A percentile compares a stretch with the other conserved stretches of the same genome.
Conservation (phyloP, 2,113 vertebrate genomes). For the Hemichromis elongatus region DNA sequence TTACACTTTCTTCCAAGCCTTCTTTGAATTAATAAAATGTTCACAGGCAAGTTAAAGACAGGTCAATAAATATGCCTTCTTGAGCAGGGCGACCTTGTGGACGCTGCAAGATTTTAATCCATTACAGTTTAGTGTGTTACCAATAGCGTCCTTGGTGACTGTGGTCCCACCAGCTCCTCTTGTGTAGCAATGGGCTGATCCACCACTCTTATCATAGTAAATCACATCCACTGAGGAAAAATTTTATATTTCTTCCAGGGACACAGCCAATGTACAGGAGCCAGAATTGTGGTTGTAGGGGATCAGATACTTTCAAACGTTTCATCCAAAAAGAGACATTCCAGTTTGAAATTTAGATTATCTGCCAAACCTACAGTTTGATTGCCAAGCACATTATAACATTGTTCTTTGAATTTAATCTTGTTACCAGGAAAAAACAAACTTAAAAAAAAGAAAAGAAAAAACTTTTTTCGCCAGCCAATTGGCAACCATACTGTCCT, state of each 20-base stretch:
- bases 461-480: fast-evolving
- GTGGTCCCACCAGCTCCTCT: not conserved
- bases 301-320: not conserved
- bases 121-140: not conserved
- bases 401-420: not conserved
- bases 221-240: not conserved
- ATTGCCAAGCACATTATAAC: not conserved
- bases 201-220: too few species aligned
- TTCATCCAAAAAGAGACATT: not conserved
- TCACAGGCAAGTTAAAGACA: not conserved
- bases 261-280: not conserved
- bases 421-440: not conserved
- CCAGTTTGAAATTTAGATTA: not conserved
- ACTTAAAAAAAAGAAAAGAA: not conserved
- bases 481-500: not conserved
- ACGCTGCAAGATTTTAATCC: too few species aligned
- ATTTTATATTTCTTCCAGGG: not conserved
- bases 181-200: not conserved
- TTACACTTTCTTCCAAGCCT: not conserved
- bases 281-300: not conserved
- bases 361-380: not conserved
- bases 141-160: not conserved
- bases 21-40: not conserved
- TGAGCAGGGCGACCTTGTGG: too few species aligned
- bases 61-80: not conserved